Evolutionary conservation across 2,888 invertebrate species (phyloP).

Genomic region (Operophtera brumata): DNA sequence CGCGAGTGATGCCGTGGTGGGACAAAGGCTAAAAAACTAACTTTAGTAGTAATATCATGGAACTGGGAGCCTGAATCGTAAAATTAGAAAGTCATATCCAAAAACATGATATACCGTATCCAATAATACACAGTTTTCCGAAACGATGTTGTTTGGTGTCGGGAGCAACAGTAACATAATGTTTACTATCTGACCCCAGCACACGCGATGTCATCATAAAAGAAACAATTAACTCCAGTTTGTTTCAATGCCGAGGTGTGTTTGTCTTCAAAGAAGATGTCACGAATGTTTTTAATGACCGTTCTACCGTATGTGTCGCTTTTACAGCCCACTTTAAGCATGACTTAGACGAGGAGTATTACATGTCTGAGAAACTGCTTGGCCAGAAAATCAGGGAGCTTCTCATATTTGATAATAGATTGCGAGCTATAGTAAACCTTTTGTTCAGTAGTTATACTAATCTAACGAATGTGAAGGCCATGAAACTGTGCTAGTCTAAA

Average conservation of each 20-base stretch:
- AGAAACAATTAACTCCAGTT: conserved; percentile 70
- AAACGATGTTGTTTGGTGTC: conserved; percentile 12
- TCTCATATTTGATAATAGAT: no score
- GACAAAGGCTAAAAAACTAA: no score
- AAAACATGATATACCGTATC: conserved; percentile 4
- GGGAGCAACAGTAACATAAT: conserved; percentile 57
- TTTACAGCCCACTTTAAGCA: conserved; percentile 23
- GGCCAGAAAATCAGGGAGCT: no score
- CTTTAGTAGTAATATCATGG: no score
- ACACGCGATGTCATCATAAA: conserved; percentile 75
- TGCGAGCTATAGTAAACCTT: no score
- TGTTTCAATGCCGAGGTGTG: conserved; percentile 65
- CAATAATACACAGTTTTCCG: background rate
- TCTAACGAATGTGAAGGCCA: no score
- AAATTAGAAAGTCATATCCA: no score
- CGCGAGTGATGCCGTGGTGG: no score
- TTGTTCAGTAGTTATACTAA: no score
- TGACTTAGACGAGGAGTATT: conserved; percentile 22
- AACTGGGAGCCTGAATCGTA: no score
- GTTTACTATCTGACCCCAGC: conserved; percentile 59
- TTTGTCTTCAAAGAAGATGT: conserved; percentile 70
- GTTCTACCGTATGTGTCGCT: conserved; percentile 39
- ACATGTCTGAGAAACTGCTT: no score
- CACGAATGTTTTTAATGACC: conserved; percentile 52
- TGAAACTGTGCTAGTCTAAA: no score